Base-by-base conservation (phyloP, 1,140 invertebrate genomes). In the Papilio xuthus region DNA sequence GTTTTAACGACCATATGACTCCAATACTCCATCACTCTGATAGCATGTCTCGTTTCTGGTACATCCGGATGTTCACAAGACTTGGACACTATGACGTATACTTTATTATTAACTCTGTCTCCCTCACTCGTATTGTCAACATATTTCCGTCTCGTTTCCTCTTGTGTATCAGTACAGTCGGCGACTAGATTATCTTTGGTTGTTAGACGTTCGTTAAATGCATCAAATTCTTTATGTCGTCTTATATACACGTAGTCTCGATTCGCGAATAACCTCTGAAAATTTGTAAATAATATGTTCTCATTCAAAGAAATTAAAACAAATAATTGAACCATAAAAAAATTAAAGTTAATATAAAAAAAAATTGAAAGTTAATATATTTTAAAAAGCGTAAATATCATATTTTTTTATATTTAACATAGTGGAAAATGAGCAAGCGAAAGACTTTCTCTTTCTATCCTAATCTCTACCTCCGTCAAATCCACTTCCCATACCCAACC, bases 161-260 rank as follows among this genome's bases (percentile, higher is more conserved):
- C 83, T 77, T 91, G 90, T 0, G 91, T 88, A 78, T 78, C 63
- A 44, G 47, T 78, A 71, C 0, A 26, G 80, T 67, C 18, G 50
- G 69, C 1, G 42, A 56, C 32, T 67, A 70, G 67, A 1, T 63
- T 28, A 56, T 56, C 63, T 8, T n/a, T 73, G 69, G 7, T 67
- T 13, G 74, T 13, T 26, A 37, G 12, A 2, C n/a, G 47, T 6
- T 72, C 74, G 20, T 8, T 88, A 80, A 91, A 93, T 9, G 28
- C 53, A 90, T 87, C 91, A 84, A 85, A 93, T 78, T 90, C 87
- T 78, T 90, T 91, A 72, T 96, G 97, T 8, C 97, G 94, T 7
- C 97, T 94, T 81, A 97, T 96, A 89, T 97, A 98, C 0, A 98
- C 97, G 88, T 98, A 98, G 90, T 98, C 97, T 42, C 97, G 95